These are phyloP conservation scores for Tyto alba DNA, from an alignment of 2,113 vertebrate species.

Conservation along the genomic window DNA sequence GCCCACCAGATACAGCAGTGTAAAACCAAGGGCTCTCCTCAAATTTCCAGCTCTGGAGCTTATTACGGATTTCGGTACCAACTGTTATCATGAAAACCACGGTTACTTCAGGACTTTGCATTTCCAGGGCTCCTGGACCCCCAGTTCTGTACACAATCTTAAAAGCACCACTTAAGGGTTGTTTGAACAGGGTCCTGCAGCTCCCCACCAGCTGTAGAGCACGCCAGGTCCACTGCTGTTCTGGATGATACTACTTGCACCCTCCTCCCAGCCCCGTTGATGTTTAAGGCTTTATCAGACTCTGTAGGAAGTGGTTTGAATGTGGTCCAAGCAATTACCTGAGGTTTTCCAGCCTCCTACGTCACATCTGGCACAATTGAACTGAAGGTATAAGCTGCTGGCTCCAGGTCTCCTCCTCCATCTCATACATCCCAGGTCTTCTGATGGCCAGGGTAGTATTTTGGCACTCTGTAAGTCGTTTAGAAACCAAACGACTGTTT, in stretches of 20 bases:
- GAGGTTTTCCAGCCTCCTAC: neutral
- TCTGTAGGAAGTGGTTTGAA: neutral
- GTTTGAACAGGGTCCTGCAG: neutral
- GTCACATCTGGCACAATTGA: neutral
- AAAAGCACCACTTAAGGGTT: neutral
- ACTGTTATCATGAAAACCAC: neutral
- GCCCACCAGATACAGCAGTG: neutral
- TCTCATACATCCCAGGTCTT: neutral
- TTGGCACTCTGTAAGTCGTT: neutral
- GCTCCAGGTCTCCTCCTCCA: neutral
- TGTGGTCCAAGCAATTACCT: neutral
- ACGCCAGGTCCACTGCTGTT: rapidly evolving
- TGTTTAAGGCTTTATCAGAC: neutral
- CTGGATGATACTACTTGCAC: neutral
- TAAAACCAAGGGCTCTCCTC: neutral
- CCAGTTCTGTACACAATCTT: neutral
- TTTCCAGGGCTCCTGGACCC: neutral
- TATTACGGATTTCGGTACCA: neutral
- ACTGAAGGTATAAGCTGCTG: neutral
- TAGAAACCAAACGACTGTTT: neutral
- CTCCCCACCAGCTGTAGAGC: neutral
- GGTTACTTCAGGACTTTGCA: neutral
- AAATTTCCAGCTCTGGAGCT: neutral
- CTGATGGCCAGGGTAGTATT: neutral
- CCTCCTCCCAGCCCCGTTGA: neutral